Evolutionary conservation across 2,888 invertebrate genomes (phyloP).

Genomic region (Harpalus rubripes): DNA sequence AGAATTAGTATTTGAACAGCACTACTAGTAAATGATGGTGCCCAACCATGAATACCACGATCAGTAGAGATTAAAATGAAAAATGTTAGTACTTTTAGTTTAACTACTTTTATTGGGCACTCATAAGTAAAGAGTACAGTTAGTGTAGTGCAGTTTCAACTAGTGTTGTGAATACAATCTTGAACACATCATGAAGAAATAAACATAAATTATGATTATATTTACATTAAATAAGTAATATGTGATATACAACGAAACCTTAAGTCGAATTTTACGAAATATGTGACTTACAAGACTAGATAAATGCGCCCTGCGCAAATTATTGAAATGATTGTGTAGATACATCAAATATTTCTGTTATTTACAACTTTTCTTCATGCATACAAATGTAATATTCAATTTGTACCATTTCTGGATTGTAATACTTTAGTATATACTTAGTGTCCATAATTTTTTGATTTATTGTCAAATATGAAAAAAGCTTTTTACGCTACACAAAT

Average conservation of each 20-base stretch:
- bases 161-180: conserved; percentile 66
- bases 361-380: conserved; percentile 17
- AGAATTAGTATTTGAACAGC: conserved; percentile 60
- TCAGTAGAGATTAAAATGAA: conserved; percentile 67
- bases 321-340: conserved; percentile 3
- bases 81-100: conserved; percentile 74
- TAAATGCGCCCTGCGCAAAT: conserved; percentile 50
- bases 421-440: conserved; percentile 4
- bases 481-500: conserved; percentile 56
- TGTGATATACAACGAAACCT: conserved; percentile 41
- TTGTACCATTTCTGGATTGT: conserved; percentile 35
- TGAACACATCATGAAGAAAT: conserved; percentile 63
- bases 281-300: conserved; percentile 51
- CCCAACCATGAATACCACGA: conserved; percentile 68
- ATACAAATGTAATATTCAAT: conserved; percentile 16
- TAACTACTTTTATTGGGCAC: conserved; percentile 78
- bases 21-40: conserved; percentile 58
- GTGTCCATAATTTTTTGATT: conserved; percentile 22
- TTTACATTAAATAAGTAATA: conserved; percentile 64
- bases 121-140: conserved; percentile 71
- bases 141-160: conserved; percentile 64
- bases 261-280: conserved; percentile 31
- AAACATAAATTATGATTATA: conserved; percentile 60
- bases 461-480: conserved; percentile 47
- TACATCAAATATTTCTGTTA: conserved; percentile 21